Evolutionary conservation across 2,888 invertebrate genomes (phyloP).

Genomic region (Acronicta psi): DNA sequence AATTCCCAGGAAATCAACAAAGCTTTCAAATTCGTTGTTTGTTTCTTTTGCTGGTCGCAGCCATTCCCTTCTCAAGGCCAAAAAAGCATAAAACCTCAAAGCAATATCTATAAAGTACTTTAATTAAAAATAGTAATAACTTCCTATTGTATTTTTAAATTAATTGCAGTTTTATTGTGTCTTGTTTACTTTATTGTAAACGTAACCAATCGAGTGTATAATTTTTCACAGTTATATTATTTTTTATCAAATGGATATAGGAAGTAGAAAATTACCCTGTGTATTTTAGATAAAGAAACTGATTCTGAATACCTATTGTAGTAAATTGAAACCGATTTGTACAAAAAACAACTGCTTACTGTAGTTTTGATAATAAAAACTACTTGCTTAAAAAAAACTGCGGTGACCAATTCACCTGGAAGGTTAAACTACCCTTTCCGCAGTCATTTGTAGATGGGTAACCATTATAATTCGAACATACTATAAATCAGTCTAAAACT

Average conservation of each 20-base stretch:
- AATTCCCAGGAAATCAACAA: slow-evolving; percentile 9
- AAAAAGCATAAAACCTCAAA: slow-evolving; percentile 7
- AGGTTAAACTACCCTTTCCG: no score
- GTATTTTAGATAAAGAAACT: no score
- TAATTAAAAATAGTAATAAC: slow-evolving; percentile 25
- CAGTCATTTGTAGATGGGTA: no score
- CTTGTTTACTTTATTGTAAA: slow-evolving; percentile 9
- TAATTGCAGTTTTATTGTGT: slow-evolving; percentile 18
- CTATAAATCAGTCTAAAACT: no score
- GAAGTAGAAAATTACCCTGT: no score
- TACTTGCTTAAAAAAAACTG: no score
- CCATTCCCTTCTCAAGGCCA: slow-evolving; percentile 49
- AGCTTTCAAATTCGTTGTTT: not conserved
- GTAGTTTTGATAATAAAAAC: no score
- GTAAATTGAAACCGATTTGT: no score
- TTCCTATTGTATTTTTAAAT: slow-evolving; percentile 26
- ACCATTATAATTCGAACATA: no score
- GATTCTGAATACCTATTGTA: no score
- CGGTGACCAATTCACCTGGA: no score
- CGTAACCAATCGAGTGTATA: not conserved
- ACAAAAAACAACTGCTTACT: no score
- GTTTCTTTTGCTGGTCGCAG: slow-evolving; percentile 2
- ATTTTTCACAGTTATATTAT: not conserved
- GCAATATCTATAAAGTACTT: slow-evolving; percentile 12
- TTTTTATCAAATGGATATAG: not conserved